Evolutionary conservation across 2,797 vertebrate species (phyloP), one percentile per base, ranked within the genome.

Genomic region (Ctenochaetus hawaiiensis): DNA sequence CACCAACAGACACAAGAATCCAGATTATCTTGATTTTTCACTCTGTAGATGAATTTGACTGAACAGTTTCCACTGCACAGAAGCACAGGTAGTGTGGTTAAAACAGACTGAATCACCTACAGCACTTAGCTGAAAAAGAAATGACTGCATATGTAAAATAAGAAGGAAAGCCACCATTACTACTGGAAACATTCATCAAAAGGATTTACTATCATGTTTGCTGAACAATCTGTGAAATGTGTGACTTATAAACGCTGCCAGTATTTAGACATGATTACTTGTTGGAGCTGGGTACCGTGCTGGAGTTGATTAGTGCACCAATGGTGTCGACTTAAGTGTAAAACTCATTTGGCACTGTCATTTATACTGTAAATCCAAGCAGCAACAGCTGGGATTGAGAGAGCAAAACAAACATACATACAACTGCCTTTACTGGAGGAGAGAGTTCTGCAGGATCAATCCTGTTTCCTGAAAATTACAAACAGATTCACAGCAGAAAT

Each of bases 281-380:
- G 37, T 16, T 6, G 16, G 13, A 60, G 52, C 12, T 0, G 6
- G 14, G 20, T n/a, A 57, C 34, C 1, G 0, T 48, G 23, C 14
- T 77, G 51, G 7, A 79, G 49, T 62, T 79, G 59, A 79, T 83
- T 56, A 54, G 37, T 75, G n/a, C 30, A 20, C 20, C 41, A 56
- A 0, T 61, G 22, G 22, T 18, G 20, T 71, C 34, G 62, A 66
- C 12, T 81, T 51, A 78, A 65, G 59, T 47, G 48, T 56, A 34
- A 75, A 76, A 62, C 59, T 51, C n/a, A 66, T 71, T 58, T 67
- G 8, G 11, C 11, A 6, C 41, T 23, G 56, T 59, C 48, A 64
- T 78, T 76, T 56, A 39, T 39, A 16, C 39, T 60, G 43, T 47
- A 61, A 81, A 77, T 81, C 73, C 56, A 56, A 26, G 47, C 20